phyloP scores from a whole-genome alignment of 1,140 invertebrate species.

The Brachionus rotundiformis region DNA sequence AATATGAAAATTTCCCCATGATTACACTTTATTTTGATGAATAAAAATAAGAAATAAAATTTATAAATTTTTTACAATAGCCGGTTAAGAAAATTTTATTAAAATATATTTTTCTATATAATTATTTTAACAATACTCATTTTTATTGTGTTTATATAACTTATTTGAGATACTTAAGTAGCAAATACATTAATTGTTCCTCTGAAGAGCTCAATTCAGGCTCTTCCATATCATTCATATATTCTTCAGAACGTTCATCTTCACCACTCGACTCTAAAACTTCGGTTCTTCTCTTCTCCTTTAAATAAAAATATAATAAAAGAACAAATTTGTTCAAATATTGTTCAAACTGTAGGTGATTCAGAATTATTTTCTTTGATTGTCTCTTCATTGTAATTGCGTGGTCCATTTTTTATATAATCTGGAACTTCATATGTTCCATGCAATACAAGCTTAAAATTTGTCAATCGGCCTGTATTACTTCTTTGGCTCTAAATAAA shows the following conservation, averaged over 20 bases:
- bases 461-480: neutral
- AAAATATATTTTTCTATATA: conserved; percentile 23
- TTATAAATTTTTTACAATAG: neutral
- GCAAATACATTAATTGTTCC: conserved; percentile 32
- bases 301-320: too few relatives aligned
- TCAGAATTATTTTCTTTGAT: neutral
- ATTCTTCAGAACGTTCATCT: conserved; percentile 5
- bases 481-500: conserved; percentile 1
- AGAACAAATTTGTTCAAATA: too few relatives aligned
- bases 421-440: conserved; percentile 47
- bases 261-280: neutral
- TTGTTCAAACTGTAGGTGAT: neutral
- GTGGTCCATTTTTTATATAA: conserved; percentile 38
- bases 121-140: neutral
- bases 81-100: conserved; percentile 8
- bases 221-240: neutral
- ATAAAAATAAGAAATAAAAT: neutral
- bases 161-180: conserved; percentile 31
- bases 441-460: conserved; percentile 46
- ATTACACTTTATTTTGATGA: neutral
- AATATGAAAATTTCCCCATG: neutral
- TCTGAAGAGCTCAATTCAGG: conserved; percentile 17
- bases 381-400: conserved; percentile 8
- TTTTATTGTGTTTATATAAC: neutral
- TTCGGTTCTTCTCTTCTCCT: neutral